Evolutionary conservation across 2,888 invertebrate genomes (phyloP).

Genomic region (Lamellibrachia columna): DNA sequence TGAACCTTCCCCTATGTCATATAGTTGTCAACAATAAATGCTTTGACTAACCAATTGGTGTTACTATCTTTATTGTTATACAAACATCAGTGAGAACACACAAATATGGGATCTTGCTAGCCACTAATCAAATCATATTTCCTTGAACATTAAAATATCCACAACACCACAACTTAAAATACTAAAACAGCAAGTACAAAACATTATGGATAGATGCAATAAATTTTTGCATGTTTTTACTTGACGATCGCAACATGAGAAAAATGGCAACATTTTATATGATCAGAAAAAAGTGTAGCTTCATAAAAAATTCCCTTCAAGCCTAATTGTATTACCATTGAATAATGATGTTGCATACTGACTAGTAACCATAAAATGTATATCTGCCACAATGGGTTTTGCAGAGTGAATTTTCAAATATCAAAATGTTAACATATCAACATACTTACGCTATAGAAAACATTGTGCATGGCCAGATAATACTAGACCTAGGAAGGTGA

Average conservation of each 20-base stretch:
- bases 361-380: background rate
- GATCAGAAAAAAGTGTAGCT: background rate
- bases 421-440: background rate
- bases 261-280: background rate
- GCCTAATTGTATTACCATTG: background rate
- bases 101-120: background rate
- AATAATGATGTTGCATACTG: background rate
- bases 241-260: background rate
- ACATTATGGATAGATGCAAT: background rate
- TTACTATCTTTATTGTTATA: background rate
- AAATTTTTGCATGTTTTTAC: background rate
- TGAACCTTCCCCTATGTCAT: background rate
- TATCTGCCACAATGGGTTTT: background rate
- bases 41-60: background rate
- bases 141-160: background rate
- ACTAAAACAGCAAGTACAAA: background rate
- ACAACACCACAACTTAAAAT: background rate
- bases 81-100: background rate
- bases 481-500: background rate
- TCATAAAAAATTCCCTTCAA: background rate
- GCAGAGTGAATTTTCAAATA: background rate
- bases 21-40: background rate
- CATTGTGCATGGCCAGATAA: background rate
- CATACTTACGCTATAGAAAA: background rate
- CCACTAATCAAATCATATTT: background rate